These are phyloP conservation scores for Mechanitis mazaeus DNA, from an alignment of 2,888 invertebrate species.

Conservation along the genomic window DNA sequence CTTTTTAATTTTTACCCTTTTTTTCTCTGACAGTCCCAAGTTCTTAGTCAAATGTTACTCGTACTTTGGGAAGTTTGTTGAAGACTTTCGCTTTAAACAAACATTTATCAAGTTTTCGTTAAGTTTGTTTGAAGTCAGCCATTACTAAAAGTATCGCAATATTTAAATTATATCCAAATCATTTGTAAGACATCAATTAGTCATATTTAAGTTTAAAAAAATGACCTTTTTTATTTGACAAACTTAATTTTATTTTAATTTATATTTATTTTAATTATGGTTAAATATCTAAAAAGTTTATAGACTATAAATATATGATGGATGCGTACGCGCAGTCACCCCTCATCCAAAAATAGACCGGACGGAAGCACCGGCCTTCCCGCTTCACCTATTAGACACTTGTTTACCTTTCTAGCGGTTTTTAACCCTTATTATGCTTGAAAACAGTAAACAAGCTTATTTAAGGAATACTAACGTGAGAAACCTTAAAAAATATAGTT, in stretches of 20 bases:
- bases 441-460: slow-evolving; percentile 12
- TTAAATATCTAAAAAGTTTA: no score
- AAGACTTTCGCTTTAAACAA: slow-evolving; percentile 21
- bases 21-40: slow-evolving; percentile 12
- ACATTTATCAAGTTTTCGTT: slow-evolving; percentile 22
- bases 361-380: slow-evolving; percentile 53
- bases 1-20: background rate
- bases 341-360: slow-evolving; percentile 48
- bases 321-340: slow-evolving; percentile 26
- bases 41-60: slow-evolving; percentile 17
- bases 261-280: no score
- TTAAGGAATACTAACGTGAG: slow-evolving; percentile 3
- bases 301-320: slow-evolving; percentile 2
- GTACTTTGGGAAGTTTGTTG: slow-evolving; percentile 18
- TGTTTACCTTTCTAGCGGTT: slow-evolving; percentile 54
- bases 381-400: slow-evolving; percentile 47
- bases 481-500: slow-evolving; percentile 1
- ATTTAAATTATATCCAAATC: background rate
- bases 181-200: background rate
- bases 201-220: slow-evolving; percentile 1
- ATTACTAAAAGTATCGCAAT: background rate
- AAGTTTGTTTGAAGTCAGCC: slow-evolving; percentile 12
- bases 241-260: no score
- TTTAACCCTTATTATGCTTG: slow-evolving; percentile 39
- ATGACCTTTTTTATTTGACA: background rate